Evolutionary conservation across 2,888 invertebrate species (phyloP), one percentile per base, ranked within the genome.

Genomic region (Lamellibrachia columna): DNA sequence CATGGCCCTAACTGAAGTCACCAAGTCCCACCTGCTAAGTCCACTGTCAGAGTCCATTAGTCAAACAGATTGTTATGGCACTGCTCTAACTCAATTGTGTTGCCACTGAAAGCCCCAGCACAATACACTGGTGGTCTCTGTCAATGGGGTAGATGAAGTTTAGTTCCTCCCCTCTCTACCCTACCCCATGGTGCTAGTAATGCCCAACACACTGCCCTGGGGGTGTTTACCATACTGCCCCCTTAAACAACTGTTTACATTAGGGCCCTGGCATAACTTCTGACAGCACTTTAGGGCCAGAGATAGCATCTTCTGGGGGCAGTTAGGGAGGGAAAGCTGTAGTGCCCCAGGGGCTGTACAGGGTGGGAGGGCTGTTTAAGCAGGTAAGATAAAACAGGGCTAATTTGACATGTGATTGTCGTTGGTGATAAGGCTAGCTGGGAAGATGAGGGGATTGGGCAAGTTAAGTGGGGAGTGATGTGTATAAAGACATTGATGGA

Each of bases 321-420:
- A 22, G 75, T 75, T 75, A 75, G 75, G 75, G 75, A 75, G 75
- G 75, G 75, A 75, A 75, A 75, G 75, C 15, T 75, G 75, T 75
- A 75, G 15, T 4, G 75, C 75, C 75, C 75, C 7, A 55, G 55
- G 55, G 55, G 55, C 9, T 55, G 55, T 9, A 7, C 22, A 75
- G 75, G 75, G 75, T 75, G 75, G 75, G 75, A 75, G 75, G 75
- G 75, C 22, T 15, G 75, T 75, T 75, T 75, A 75, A n/a, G 22
- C 75, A 22, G 75, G 6, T 22, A 15, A 75, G 75, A 75, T 22
- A 75, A 15, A 75, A 75, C 75, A 22, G 75, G 75, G n/a, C 75
- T 75, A 75, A 75, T 75, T 75, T 75, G 75, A 75, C 75, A 75
- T 75, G 22, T 75, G 75, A 75, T 75, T 75, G 75, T 75, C 75